A percentile compares a stretch with the other conserved stretches of the same genome.
Evolutionary conservation across 2,113 vertebrate species (phyloP).

Genomic region (Colinus virginianus): DNA sequence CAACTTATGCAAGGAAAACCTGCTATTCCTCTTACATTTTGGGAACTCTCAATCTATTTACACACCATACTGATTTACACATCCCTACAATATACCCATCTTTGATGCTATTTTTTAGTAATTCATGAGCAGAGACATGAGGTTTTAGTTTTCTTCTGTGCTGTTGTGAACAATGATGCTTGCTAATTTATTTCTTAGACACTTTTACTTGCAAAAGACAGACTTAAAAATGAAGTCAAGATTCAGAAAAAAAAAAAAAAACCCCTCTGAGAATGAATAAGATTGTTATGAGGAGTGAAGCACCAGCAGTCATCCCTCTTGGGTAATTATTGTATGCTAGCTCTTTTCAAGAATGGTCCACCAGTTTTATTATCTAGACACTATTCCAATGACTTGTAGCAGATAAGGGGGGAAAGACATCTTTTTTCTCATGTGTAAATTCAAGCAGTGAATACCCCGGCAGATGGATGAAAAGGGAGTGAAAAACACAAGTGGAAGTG

Average conservation of each 20-base stretch:
- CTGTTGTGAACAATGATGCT: background rate
- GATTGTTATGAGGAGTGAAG: background rate
- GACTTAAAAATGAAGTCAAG: background rate
- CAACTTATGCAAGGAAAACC: background rate
- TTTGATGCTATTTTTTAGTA: background rate
- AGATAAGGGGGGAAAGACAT: background rate
- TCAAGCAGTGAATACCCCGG: background rate
- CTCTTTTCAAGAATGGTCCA: background rate
- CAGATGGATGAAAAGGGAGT: rapidly evolving
- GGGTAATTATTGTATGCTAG: background rate
- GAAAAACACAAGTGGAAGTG: background rate
- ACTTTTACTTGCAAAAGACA: background rate
- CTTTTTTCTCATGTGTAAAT: background rate
- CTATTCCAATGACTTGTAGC: background rate
- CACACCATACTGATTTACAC: background rate
- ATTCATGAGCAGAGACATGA: background rate
- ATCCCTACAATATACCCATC: background rate
- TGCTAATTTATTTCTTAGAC: background rate
- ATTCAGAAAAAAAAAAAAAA: background rate
- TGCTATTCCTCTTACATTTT: background rate
- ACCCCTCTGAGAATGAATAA: background rate
- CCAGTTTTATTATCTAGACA: background rate
- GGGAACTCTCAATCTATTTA: background rate
- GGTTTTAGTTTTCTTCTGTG: background rate
- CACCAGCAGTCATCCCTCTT: background rate